Conservation (phyloP, 2,113 vertebrate genomes). For the Xenopus laevis region DNA sequence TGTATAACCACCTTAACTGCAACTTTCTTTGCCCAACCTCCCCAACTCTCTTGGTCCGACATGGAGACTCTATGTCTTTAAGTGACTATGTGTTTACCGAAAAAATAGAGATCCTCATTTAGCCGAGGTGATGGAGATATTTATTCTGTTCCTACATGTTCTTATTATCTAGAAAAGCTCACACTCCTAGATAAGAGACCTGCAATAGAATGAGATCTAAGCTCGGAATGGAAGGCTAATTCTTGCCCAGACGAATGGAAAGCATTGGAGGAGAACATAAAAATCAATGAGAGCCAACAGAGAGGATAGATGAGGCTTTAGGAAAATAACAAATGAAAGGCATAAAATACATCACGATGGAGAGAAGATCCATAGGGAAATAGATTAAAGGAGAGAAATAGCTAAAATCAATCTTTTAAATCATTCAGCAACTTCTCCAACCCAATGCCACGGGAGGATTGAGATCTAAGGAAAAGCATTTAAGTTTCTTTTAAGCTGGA, state of each 20-base stretch:
- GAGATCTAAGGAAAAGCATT: background rate
- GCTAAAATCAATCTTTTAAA: slow-evolving; percentile 4
- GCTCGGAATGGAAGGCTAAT: no score
- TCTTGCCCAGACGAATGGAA: background rate
- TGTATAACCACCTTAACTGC: no score
- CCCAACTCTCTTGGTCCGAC: no score
- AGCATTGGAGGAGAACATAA: background rate
- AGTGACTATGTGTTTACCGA: no score
- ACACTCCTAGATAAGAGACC: no score
- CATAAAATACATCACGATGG: background rate
- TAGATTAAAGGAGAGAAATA: background rate
- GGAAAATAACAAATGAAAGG: background rate
- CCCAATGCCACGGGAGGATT: background rate
- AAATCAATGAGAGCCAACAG: background rate
- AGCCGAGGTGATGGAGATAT: no score
- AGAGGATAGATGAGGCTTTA: background rate
- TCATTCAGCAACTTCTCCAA: background rate
- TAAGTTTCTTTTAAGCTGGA: background rate
- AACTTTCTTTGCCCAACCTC: no score
- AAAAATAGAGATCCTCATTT: no score
- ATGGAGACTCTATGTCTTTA: no score
- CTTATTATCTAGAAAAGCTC: no score
- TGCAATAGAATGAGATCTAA: no score
- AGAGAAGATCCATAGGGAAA: background rate
- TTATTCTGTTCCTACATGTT: no score